These are phyloP conservation scores for Lordiphosa clarofinis DNA, from an alignment of 1,140 invertebrate genomes.

Conservation along the genomic window DNA sequence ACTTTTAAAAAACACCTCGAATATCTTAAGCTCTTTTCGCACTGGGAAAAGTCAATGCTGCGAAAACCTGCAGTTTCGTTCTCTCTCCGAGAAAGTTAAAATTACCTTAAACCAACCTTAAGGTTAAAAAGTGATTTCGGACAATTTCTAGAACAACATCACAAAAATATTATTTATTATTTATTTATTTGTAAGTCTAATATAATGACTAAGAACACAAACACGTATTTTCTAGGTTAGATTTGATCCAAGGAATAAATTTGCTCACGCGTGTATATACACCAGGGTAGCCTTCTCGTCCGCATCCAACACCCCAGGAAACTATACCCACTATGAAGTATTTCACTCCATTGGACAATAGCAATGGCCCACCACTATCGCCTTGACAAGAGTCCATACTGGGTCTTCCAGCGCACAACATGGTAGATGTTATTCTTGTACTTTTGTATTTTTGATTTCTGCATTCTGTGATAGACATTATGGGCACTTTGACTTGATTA, in stretches of 20 bases:
- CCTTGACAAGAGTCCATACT: slow-evolving; percentile 92
- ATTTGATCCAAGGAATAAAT: slow-evolving; percentile 79
- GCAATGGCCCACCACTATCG: slow-evolving; percentile 90
- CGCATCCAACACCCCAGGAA: slow-evolving; percentile 86
- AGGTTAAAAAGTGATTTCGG: no score
- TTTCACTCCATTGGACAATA: slow-evolving; percentile 86
- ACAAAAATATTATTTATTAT: slow-evolving; percentile 33
- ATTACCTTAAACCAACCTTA: no score
- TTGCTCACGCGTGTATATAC: slow-evolving; percentile 79
- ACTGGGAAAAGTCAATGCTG: no score
- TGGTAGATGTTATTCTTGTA: slow-evolving; percentile 88
- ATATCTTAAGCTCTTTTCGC: no score
- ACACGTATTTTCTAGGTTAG: slow-evolving; percentile 78
- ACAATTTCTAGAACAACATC: no score
- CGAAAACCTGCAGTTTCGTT: no score
- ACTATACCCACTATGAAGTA: slow-evolving; percentile 87
- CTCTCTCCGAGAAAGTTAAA: no score
- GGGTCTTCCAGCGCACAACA: slow-evolving; percentile 89
- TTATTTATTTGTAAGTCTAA: slow-evolving; percentile 24
- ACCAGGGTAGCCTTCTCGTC: slow-evolving; percentile 82
- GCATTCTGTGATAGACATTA: slow-evolving; percentile 88
- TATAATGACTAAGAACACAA: slow-evolving; percentile 68
- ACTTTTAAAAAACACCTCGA: no score
- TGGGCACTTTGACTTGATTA: slow-evolving; percentile 91
- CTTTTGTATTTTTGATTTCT: slow-evolving; percentile 90